A percentile compares a stretch with the other conserved stretches of the same genome.
Conservation (phyloP, 2,797 vertebrate genomes). For the Xyrichtys novacula region DNA sequence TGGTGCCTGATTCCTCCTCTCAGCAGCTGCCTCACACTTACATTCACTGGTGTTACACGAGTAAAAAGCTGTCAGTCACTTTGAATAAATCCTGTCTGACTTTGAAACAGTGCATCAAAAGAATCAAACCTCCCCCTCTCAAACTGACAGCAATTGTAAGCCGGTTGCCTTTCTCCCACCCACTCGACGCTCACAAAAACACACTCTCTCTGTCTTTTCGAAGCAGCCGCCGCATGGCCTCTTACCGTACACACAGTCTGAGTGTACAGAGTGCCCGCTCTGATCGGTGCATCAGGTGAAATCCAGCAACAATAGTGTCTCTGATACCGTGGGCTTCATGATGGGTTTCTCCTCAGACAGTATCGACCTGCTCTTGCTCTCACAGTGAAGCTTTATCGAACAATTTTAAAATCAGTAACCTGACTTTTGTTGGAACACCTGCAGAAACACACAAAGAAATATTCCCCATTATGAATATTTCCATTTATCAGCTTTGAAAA, state of each 20-base stretch:
- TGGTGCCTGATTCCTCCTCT: background rate
- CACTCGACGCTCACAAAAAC: background rate
- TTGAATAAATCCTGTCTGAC: background rate
- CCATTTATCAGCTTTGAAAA: background rate
- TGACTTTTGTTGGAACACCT: background rate
- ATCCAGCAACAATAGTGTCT: background rate
- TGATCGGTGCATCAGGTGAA: background rate
- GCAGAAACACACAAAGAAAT: background rate
- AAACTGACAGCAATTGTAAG: slow-evolving; percentile 3
- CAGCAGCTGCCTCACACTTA: background rate
- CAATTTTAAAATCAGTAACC: background rate
- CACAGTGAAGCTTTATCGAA: background rate
- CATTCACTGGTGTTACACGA: background rate
- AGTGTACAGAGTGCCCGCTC: background rate
- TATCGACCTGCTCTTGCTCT: background rate
- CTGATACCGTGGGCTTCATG: background rate
- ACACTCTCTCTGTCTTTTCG: background rate
- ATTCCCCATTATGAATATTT: background rate
- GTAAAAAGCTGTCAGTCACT: background rate
- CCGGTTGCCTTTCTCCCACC: background rate
- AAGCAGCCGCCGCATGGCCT: slow-evolving; percentile 12
- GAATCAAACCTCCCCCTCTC: background rate
- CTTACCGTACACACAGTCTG: background rate
- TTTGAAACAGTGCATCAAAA: slow-evolving; percentile 1
- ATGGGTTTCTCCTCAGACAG: background rate